Conservation (phyloP, 2,888 invertebrate genomes). For the Drosophila diplacantha region DNA sequence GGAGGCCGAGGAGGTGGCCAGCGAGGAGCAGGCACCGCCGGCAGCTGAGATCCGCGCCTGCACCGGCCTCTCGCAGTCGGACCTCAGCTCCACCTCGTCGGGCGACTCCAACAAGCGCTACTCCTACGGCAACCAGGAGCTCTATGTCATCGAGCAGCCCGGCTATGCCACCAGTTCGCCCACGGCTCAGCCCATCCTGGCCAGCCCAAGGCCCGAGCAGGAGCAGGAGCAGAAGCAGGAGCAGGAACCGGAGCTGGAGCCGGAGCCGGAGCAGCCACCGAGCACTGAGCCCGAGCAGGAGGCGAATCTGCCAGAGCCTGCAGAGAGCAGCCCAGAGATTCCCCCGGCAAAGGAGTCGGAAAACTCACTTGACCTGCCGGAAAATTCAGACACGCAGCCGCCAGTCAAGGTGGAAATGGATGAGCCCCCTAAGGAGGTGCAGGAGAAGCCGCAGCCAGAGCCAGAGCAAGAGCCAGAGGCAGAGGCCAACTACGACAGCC, state of each 20-base stretch:
- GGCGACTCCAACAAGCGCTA: conserved; percentile 86
- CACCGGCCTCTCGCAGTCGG: conserved; percentile 90
- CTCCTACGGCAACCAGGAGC: conserved; percentile 87
- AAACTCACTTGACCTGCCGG: neutral
- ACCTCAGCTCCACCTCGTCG: conserved; percentile 84
- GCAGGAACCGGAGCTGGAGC: conserved; percentile 39
- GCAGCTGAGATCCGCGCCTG: conserved; percentile 69
- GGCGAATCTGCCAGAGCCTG: neutral
- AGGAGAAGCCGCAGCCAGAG: neutral
- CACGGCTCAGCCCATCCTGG: conserved; percentile 35
- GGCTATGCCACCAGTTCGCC: conserved; percentile 80
- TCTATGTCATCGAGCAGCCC: conserved; percentile 86
- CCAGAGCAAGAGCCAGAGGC: neutral
- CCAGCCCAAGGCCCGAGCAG: conserved; percentile 5
- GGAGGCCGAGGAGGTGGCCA: conserved; percentile 70
- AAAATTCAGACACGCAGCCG: neutral
- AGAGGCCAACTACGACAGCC: conserved; percentile 72
- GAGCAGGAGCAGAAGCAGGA: conserved; percentile 47
- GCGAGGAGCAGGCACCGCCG: conserved; percentile 43
- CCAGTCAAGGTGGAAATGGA: neutral
- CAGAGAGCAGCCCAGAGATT: neutral
- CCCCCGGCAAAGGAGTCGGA: neutral
- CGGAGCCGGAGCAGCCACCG: neutral
- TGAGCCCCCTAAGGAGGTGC: neutral
- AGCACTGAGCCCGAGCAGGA: neutral